These are phyloP conservation scores for Rhopalosiphum padi DNA, from an alignment of 1,140 invertebrate species.

Conservation along the genomic window DNA sequence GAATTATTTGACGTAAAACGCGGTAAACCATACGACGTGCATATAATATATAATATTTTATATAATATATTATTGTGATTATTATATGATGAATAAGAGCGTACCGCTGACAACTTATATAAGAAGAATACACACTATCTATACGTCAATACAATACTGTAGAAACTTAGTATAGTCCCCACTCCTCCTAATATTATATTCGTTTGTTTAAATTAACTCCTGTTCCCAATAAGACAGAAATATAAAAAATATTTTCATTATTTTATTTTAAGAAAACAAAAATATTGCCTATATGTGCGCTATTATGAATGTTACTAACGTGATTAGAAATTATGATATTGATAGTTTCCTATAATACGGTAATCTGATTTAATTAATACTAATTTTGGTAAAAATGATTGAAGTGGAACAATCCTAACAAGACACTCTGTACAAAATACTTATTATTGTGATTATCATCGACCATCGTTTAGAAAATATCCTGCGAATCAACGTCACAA, in stretches of 20 bases:
- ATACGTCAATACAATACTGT: background rate
- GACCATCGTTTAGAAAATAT: slow-evolving; percentile 11
- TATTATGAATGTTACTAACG: background rate
- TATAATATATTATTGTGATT: background rate
- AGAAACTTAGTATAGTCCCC: background rate
- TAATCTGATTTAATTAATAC: background rate
- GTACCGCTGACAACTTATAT: background rate
- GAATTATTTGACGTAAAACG: background rate
- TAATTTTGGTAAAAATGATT: background rate
- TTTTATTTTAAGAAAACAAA: background rate
- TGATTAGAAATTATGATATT: too few relatives aligned
- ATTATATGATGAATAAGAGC: background rate
- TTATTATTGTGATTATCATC: background rate
- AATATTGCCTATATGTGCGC: background rate
- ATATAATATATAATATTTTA: background rate
- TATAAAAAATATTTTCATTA: background rate
- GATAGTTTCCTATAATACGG: background rate
- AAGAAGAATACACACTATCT: background rate
- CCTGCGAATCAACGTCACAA: background rate
- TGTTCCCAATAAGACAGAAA: background rate
- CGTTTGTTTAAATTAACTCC: background rate
- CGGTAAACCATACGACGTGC: background rate
- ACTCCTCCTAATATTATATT: background rate
- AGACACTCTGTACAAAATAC: background rate
- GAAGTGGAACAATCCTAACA: background rate